Evolutionary conservation across 2,888 invertebrate genomes (phyloP).

Genomic region (Blastobasis adustella): DNA sequence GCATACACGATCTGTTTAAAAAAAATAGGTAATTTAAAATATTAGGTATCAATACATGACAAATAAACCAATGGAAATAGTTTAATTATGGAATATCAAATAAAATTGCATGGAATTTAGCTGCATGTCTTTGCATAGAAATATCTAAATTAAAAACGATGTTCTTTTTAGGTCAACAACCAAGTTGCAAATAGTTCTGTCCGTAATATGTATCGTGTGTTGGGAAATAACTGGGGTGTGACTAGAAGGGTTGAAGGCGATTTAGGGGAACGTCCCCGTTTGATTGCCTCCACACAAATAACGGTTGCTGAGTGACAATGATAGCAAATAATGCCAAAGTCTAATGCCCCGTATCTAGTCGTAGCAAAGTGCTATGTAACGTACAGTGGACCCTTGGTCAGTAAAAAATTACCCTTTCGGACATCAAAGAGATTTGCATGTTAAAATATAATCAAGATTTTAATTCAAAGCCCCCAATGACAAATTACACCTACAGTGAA

Average conservation of each 20-base stretch:
- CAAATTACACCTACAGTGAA: background rate
- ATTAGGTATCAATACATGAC: too few species aligned
- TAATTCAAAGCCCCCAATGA: constrained; percentile 2
- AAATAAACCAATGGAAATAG: too few species aligned
- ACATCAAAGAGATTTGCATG: constrained; percentile 8
- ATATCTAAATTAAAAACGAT: too few species aligned
- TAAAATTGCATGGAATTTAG: too few species aligned
- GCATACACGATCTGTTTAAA: too few species aligned
- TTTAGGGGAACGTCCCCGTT: constrained; percentile 51
- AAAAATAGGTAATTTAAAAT: too few species aligned
- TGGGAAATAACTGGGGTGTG: constrained; percentile 51
- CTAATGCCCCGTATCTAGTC: constrained; percentile 3
- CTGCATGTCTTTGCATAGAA: too few species aligned
- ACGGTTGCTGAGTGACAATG: constrained; percentile 15
- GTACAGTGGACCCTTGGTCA: constrained; percentile 1
- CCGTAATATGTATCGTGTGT: constrained; percentile 20
- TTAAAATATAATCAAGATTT: constrained; percentile 9
- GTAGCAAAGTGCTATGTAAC: background rate
- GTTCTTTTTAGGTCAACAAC: too few species aligned
- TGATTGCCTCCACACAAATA: constrained; percentile 35
- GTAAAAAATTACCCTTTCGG: constrained; percentile 5
- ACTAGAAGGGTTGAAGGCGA: constrained; percentile 53
- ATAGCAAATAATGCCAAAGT: background rate
- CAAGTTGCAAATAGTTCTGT: background rate
- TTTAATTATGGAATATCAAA: too few species aligned